A percentile compares a stretch with the other conserved stretches of the same genome.
phyloP scores from a whole-genome alignment of 2,797 vertebrate species.

The Threskiornis aethiopicus region DNA sequence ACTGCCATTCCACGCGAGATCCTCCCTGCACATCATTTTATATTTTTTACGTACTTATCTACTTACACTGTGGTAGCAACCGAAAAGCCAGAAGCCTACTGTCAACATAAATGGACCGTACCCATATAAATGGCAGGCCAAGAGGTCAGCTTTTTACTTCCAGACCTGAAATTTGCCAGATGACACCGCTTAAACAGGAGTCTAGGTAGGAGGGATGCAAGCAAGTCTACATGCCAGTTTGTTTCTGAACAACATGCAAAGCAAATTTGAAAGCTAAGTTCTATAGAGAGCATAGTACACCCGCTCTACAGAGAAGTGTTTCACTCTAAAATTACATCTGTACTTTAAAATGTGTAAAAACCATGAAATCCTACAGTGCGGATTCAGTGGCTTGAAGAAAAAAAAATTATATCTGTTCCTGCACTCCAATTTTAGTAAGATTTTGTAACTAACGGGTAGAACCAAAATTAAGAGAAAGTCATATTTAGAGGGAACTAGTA shows the following conservation, averaged over 20 bases:
- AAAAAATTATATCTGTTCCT: neutral
- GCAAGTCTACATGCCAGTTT: neutral
- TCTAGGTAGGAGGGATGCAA: neutral
- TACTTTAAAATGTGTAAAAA: constrained; percentile 31
- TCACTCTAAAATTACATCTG: constrained; percentile 28
- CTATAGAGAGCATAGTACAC: neutral
- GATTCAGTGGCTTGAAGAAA: neutral
- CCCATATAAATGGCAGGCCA: neutral
- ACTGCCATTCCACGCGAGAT: neutral
- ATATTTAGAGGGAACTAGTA: neutral
- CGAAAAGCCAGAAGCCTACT: neutral
- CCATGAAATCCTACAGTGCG: neutral
- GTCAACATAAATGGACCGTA: neutral
- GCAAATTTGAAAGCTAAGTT: neutral
- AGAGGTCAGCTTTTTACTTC: neutral
- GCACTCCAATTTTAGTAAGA: neutral
- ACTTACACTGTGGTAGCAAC: neutral
- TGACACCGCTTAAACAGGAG: neutral
- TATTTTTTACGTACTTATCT: neutral
- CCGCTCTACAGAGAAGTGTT: neutral
- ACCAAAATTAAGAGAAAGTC: neutral
- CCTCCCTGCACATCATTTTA: neutral
- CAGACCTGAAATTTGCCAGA: neutral
- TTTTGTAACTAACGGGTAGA: neutral
- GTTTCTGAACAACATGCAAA: neutral